These are phyloP conservation scores for Xenentodon cancila DNA, from an alignment of 2,797 vertebrate species.

Conservation along the genomic window DNA sequence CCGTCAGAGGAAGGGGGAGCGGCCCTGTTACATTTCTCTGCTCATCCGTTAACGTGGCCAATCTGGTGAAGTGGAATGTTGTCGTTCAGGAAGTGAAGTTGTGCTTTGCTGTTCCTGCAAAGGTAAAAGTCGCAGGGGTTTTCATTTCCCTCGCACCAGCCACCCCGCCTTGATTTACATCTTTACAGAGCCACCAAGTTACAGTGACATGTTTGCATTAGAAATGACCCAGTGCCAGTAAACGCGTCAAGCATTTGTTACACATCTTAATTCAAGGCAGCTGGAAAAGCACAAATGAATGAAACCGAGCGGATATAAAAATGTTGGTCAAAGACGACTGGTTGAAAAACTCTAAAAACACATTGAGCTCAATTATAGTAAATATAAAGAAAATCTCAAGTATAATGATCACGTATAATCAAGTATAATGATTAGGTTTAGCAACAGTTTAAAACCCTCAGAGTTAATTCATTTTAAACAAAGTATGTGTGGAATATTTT, in stretches of 20 bases:
- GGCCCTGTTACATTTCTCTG: conserved; percentile 24
- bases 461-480: no score
- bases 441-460: no score
- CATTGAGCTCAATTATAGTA: no score
- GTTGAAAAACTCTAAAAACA: no score
- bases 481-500: no score
- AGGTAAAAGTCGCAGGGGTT: conserved; percentile 7
- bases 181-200: background rate
- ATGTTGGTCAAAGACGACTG: no score
- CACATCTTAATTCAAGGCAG: background rate
- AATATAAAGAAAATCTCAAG: no score
- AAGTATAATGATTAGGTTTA: no score
- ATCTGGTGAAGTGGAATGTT: conserved; percentile 75
- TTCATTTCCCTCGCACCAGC: background rate
- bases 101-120: conserved; percentile 5
- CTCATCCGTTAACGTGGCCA: conserved; percentile 56
- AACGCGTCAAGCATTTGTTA: background rate
- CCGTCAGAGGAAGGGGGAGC: conserved; percentile 50
- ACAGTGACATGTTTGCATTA: background rate
- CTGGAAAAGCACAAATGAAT: background rate
- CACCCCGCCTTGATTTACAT: background rate
- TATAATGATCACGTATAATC: no score
- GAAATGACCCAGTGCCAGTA: no score
- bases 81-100: conserved; percentile 73
- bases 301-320: no score